These are phyloP conservation scores for Brachypterus glaber DNA, from an alignment of 2,888 invertebrate species.

Conservation along the genomic window DNA sequence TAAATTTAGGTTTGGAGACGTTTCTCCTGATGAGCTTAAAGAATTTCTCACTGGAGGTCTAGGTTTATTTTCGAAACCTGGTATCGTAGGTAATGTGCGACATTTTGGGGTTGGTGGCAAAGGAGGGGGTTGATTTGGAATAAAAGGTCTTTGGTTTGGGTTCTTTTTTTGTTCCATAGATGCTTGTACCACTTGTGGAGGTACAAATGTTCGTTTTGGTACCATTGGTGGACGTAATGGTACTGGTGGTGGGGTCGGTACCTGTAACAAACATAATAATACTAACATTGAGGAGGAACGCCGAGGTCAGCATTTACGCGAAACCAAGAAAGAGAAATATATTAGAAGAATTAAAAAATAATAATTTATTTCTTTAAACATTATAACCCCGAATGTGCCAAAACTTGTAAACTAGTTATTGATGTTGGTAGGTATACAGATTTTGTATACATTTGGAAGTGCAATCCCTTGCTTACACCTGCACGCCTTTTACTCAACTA, in stretches of 20 bases:
- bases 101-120: constrained; percentile 41
- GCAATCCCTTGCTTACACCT: no score
- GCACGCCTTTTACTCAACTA: no score
- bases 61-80: constrained; percentile 28
- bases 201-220: constrained; percentile 40
- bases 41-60: constrained; percentile 19
- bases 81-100: constrained; percentile 37
- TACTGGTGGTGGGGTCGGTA: constrained; percentile 40
- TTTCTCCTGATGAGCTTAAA: constrained; percentile 30
- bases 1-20: constrained; percentile 33
- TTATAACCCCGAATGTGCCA: no score
- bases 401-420: no score
- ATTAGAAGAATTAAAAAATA: no score
- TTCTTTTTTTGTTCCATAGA: constrained; percentile 37
- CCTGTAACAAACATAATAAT: constrained; percentile 7
- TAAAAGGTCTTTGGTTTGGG: constrained; percentile 29
- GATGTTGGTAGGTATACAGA: no score
- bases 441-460: no score
- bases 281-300: no score
- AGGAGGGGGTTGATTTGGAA: constrained; percentile 33
- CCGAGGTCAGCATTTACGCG: no score
- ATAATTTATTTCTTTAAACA: no score
- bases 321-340: constrained; percentile 14
- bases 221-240: constrained; percentile 44
- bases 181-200: constrained; percentile 33